A percentile compares a stretch with the other conserved stretches of the same genome.
Conservation (phyloP, 2,888 invertebrate species). For the Gymnocheta viridis region DNA sequence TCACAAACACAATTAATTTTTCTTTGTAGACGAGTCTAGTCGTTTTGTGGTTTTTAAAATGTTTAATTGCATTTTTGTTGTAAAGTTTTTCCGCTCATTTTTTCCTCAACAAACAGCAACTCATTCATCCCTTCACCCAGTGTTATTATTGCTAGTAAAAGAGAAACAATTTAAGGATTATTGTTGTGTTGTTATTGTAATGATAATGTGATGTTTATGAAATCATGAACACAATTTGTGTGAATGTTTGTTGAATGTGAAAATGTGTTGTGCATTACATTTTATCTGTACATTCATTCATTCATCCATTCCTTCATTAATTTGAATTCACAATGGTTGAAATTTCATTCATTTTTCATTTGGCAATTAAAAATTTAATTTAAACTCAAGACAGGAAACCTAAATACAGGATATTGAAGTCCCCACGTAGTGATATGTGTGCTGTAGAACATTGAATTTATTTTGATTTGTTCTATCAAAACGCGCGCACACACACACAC, state of each 20-base stretch:
- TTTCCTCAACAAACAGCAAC: background rate
- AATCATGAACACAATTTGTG: constrained; percentile 1
- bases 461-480: constrained; percentile 44
- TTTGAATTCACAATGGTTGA: constrained; percentile 6
- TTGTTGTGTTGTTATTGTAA: constrained; percentile 13
- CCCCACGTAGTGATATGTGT: constrained; percentile 4
- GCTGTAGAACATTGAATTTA: constrained; percentile 5
- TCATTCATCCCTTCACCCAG: background rate
- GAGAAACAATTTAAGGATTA: constrained; percentile 28
- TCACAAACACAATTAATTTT: background rate
- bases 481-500: background rate
- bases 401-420: constrained; percentile 56
- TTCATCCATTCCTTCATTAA: constrained; percentile 12
- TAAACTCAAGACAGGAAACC: constrained; percentile 53
- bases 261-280: constrained; percentile 1
- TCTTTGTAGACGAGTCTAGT: background rate
- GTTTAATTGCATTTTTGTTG: constrained; percentile 76
- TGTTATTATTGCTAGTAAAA: background rate
- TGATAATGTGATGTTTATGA: constrained; percentile 38
- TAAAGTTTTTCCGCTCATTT: background rate
- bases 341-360: constrained; percentile 38
- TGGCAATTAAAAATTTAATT: constrained; percentile 59
- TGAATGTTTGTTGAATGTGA: constrained; percentile 3
- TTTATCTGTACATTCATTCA: constrained; percentile 28
- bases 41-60: constrained; percentile 74